Base-by-base conservation (phyloP, 1,140 invertebrate species). In the Harpegnathos saltator region DNA sequence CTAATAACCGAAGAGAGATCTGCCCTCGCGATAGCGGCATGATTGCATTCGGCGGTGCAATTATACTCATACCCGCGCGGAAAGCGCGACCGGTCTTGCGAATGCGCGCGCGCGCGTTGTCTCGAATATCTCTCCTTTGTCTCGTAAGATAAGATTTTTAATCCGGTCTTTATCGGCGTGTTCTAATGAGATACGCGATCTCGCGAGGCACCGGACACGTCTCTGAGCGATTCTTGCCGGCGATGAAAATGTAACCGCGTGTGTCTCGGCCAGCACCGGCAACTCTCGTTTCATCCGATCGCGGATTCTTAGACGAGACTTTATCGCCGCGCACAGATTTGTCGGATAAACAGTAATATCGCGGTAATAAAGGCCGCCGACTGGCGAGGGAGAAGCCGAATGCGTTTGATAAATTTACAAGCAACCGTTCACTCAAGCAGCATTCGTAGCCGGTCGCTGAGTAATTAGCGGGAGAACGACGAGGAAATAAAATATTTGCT, bases 41-140 rank as follows among this genome's bases (percentile, higher is more conserved):
- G 48, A 77, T 54, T 77, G 61, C 61, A 66, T 65, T 66, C 33
- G n/a, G 2, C 33, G 61, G 54, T 65, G 73, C 48, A 77, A 77
- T 77, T 38, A 77, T 22, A 33, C 15, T 54, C 52, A 74, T 48
- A 19, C 24, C 26, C 63, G 59, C 52, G 9, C 54, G 65, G 38
- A 44, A 44, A 44, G 11, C 3, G 52, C 26, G 61, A 15, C 14
- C 44, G n/a, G 17, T 24, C n/a, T 65, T 65, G 38, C 38, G 22
- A 65, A n/a, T 24, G 0, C n/a, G n/a, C 61, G 15, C 22, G 1
- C 15, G 22, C 61, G 15, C 74, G 61, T 52, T 66, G 66, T 77
- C 74, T 54, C 19, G n/a, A 52, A 54, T 24, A 33, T 12, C 15
- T 54, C 65, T 54, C 3, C 48, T 15, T 66, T 66, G 74, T 66